Evolutionary conservation across 2,888 invertebrate species (phyloP).

Genomic region (Cerceris rybyensis): DNA sequence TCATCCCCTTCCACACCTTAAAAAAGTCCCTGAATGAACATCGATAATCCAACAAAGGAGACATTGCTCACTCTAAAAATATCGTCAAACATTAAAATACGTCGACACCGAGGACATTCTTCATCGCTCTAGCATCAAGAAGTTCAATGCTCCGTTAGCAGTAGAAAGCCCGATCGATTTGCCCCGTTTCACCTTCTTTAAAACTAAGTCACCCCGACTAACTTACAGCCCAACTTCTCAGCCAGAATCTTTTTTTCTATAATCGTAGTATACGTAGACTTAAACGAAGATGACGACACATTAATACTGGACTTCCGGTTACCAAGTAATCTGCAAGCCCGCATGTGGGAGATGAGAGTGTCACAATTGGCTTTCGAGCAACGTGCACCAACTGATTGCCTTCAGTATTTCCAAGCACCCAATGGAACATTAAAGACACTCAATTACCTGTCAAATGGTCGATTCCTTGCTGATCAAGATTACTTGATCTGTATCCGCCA

Average conservation of each 20-base stretch:
- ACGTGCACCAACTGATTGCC: slow-evolving; percentile 89
- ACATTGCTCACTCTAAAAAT: too few species aligned
- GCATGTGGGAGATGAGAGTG: slow-evolving; percentile 91
- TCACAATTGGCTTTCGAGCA: slow-evolving; percentile 90
- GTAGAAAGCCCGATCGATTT: slow-evolving; percentile 25
- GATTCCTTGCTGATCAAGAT: slow-evolving; percentile 90
- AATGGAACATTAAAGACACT: slow-evolving; percentile 89
- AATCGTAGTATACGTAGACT: slow-evolving; percentile 87
- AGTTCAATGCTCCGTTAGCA: neutral
- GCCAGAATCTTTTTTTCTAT: neutral
- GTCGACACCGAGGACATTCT: neutral
- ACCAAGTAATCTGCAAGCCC: slow-evolving; percentile 85
- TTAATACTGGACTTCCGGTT: slow-evolving; percentile 83
- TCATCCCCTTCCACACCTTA: too few species aligned
- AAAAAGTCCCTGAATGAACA: too few species aligned
- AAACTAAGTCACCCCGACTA: neutral
- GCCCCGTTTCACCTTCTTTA: slow-evolving; percentile 2
- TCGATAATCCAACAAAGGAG: too few species aligned
- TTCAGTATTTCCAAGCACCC: slow-evolving; percentile 87
- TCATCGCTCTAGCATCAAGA: neutral
- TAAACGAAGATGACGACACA: slow-evolving; percentile 85
- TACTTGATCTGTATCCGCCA: slow-evolving; percentile 90
- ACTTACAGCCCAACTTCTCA: slow-evolving; percentile 17
- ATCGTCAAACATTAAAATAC: neutral
- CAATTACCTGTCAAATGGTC: slow-evolving; percentile 92